Evolutionary conservation across 2,113 vertebrate genomes (phyloP), one percentile per base, ranked within the genome.

Genomic region (Danio rerio): DNA sequence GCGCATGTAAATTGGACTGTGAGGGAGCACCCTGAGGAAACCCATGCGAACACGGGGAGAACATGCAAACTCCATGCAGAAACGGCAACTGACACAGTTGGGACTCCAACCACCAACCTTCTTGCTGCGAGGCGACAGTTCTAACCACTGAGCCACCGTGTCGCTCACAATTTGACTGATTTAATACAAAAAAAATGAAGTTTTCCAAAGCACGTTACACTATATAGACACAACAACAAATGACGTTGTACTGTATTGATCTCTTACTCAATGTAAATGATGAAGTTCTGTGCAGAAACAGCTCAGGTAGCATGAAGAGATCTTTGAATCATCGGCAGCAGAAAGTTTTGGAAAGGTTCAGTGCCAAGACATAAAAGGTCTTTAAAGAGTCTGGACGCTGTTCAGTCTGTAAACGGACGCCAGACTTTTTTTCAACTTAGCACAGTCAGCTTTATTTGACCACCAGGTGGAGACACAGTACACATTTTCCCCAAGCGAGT

Each of bases 381-480:
- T 5, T 9, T 62, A 65, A 70, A 81, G 45, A 12, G 80, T 43
- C 68, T 83, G 75, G 71, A 58, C 55, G 40, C 50, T 11, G 56
- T 55, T 63, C 70, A 85, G 49, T 83, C 50, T 53, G 42, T 71
- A 40, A 13, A 11, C 13, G 5, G 42, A 66, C 73, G 20, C 52
- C 80, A 77, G 42, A 11, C 9, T 50, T 65, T 42, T 21, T 62
- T 56, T 45, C 18, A 11, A 18, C 31, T 42, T 16, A 52, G 42
- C 16, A 2, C 10, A 5, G 74, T 71, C 1, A 15, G 15, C 15
- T 62, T 20, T 3, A 5, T 11, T 9, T 9, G 0, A 55, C 16
- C 93, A 47, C 61, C 82, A 90, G 94, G 89, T 90, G 92, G 93
- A 88, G 91, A 89, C 92, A 91, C 21, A 93, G 87, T 82, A 88